Base-by-base conservation (phyloP, 2,113 vertebrate species). In the Acrocephalus kingi region DNA sequence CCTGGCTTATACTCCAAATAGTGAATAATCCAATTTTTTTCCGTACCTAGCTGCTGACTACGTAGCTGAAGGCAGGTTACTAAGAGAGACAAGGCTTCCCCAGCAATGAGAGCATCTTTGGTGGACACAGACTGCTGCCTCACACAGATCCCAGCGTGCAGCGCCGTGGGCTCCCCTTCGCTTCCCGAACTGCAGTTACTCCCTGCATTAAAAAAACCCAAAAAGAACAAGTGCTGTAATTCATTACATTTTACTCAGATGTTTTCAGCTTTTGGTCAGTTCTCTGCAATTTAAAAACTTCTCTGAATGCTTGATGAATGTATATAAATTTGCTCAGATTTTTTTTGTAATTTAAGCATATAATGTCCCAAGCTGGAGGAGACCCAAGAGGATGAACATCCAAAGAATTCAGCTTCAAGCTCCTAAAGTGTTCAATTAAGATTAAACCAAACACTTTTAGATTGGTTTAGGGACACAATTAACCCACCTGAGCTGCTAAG, bases 171-270 rank as follows among this genome's bases (percentile, higher is more conserved):
- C 64, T 99, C 99, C 6, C 99, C 99, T 95, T 99, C 99, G 3
- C 99, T 99, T 96, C 99, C 98, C 30, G 99, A 99, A 94, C 99
- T 99, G 98, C 99, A 99, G 81, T 99, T 99, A 94, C 99, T 99
- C 90, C 99, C 99, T 99, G 97, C 64, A 93, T 85, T 21, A 75
- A 79, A 86, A 56, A 87, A 30, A 43, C 73, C 13, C 13, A 15
- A 52, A 75, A 81, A 4, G 6, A 89, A 93, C 11, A 87, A 82
- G 2, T n/a, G 30, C 20, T 71, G 24, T 41, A 64, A 96, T 27
- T 20, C 10, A 64, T n/a, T 35, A 25, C 3, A 19, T 45, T 87
- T 45, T 37, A 54, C 64, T 84, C 33, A 61, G 27, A 21, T 35
- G 9, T 77, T 85, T 90, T 68, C 73, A 95, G 55, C n/a, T 56